phyloP scores from a whole-genome alignment of 2,113 vertebrate genomes.

The Petrocephalus microphthalmus region DNA sequence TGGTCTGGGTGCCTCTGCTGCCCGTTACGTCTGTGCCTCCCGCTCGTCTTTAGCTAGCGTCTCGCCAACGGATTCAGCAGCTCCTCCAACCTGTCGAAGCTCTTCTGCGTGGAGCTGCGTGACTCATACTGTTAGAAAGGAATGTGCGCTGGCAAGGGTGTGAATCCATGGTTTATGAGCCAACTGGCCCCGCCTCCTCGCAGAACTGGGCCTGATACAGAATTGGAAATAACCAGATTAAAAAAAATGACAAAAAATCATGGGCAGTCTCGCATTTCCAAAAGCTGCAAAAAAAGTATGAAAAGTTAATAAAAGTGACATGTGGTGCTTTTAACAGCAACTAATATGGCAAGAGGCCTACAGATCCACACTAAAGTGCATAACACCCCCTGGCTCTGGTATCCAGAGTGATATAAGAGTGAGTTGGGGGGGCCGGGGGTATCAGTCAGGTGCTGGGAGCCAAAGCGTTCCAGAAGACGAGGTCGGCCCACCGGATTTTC shows the following conservation, averaged over 20 bases:
- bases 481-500: not conserved
- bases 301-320: not conserved
- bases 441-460: not conserved
- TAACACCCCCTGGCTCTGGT: not conserved
- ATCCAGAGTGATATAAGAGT: not conserved
- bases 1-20: not conserved
- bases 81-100: not conserved
- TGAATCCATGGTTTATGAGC: not conserved
- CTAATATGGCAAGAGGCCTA: not conserved
- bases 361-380: not conserved
- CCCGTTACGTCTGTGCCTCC: not conserved
- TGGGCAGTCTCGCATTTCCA: not conserved
- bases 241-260: not conserved
- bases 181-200: not conserved
- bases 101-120: not conserved
- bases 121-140: not conserved
- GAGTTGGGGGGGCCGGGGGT: not conserved
- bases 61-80: not conserved
- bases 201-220: not conserved
- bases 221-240: not conserved
- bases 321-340: not conserved
- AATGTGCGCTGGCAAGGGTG: not conserved
- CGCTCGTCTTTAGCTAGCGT: not conserved
- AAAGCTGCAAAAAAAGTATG: not conserved
- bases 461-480: not conserved